phyloP scores from a whole-genome alignment of 2,888 invertebrate genomes.

The Pocota personata region DNA sequence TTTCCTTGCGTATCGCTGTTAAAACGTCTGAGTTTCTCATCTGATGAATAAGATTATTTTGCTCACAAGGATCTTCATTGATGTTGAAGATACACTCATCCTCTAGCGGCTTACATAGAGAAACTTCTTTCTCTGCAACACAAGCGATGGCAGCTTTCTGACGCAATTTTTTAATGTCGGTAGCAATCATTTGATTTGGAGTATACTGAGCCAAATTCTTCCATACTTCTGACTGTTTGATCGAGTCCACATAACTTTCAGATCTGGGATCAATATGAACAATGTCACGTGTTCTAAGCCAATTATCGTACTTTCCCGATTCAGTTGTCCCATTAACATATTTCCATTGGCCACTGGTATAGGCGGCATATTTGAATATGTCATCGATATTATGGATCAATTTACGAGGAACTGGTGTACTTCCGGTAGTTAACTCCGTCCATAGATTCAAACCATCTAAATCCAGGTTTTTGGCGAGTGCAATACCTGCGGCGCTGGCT shows the following conservation, averaged over 20 bases:
- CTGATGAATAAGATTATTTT: constrained; percentile 78
- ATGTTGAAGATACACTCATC: constrained; percentile 84
- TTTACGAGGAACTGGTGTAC: constrained; percentile 82
- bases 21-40: constrained; percentile 75
- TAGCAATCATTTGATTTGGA: constrained; percentile 78
- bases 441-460: constrained; percentile 89
- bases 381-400: constrained; percentile 88
- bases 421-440: constrained; percentile 85
- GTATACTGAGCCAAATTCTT: constrained; percentile 40
- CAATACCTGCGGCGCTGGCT: constrained; percentile 81
- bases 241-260: constrained; percentile 46
- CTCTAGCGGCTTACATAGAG: constrained; percentile 77
- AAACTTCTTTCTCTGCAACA: constrained; percentile 73
- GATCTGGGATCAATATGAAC: constrained; percentile 66
- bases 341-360: constrained; percentile 74
- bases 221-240: constrained; percentile 63
- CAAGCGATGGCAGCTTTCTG: constrained; percentile 76
- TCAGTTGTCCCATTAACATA: constrained; percentile 75
- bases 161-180: constrained; percentile 81
- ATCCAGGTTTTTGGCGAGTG: constrained; percentile 76
- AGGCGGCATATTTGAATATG: constrained; percentile 80
- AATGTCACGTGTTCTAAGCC: constrained; percentile 67
- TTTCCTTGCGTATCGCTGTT: constrained; percentile 81
- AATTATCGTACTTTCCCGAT: constrained; percentile 72
- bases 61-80: constrained; percentile 84